Evolutionary conservation across 2,888 invertebrate species (phyloP).

Genomic region (Microchrysa polita): DNA sequence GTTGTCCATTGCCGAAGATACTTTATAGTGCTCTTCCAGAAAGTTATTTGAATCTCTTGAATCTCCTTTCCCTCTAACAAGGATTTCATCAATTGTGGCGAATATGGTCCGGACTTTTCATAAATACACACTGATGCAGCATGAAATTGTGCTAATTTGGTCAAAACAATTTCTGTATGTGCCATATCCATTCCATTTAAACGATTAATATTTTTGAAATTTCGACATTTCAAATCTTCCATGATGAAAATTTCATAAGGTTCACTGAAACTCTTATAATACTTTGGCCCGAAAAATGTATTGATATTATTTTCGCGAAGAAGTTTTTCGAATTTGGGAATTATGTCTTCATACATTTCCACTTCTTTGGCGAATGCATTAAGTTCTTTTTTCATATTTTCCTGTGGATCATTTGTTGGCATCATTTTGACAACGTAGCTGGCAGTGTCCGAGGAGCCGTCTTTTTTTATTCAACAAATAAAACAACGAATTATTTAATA

Average conservation of each 20-base stretch:
- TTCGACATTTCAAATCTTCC: conserved; percentile 58
- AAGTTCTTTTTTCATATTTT: not conserved
- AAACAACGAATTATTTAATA: no score
- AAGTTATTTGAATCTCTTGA: conserved; percentile 43
- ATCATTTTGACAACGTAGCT: conserved; percentile 30
- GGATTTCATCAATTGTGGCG: conserved; percentile 41
- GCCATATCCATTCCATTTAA: conserved; percentile 55
- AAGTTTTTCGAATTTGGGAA: conserved; percentile 42
- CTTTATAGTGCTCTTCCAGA: not conserved
- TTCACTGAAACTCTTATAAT: conserved; percentile 8
- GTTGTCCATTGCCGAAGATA: conserved; percentile 2
- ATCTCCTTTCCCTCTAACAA: not conserved
- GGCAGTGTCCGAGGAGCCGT: not conserved
- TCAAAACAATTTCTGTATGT: conserved; percentile 56
- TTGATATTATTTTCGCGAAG: conserved; percentile 19
- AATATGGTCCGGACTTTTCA: conserved; percentile 46
- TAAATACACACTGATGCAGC: conserved; percentile 57
- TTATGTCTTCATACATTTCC: conserved; percentile 40
- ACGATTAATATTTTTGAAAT: conserved; percentile 57
- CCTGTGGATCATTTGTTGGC: conserved; percentile 9
- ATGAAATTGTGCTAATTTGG: conserved; percentile 58
- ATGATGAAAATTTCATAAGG: conserved; percentile 52
- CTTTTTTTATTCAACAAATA: no score
- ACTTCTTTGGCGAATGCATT: conserved; percentile 41
- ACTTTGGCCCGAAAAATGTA: conserved; percentile 32